Conservation (phyloP, 1,140 invertebrate species). For the Matsumurasca onukii region DNA sequence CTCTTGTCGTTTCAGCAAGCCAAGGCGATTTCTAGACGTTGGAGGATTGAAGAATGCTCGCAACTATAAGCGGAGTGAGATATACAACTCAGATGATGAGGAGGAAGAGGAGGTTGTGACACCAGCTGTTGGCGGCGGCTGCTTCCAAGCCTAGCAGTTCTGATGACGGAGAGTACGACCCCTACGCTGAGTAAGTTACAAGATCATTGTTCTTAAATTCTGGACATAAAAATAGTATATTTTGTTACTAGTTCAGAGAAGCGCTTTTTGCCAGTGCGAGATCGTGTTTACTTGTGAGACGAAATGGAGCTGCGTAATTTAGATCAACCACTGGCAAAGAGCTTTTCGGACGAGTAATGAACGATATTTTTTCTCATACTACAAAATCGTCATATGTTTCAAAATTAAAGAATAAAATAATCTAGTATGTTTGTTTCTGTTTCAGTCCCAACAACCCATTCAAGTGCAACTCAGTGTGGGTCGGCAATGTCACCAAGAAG, state of each 20-base stretch:
- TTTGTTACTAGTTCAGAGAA: no score
- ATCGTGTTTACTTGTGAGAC: no score
- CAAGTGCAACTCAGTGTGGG: conserved; percentile 6
- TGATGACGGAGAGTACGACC: conserved; percentile 1
- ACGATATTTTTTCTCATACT: no score
- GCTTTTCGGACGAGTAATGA: no score
- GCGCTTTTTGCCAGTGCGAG: no score
- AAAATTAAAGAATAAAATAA: no score
- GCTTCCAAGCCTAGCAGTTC: not conserved
- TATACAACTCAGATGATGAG: conserved; percentile 14
- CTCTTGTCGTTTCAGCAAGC: conserved; percentile 4
- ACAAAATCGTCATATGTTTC: no score
- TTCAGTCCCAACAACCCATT: conserved; percentile 19
- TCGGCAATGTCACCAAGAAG: conserved; percentile 9
- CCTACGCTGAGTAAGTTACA: conserved; percentile 9
- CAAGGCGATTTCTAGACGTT: conserved; percentile 9
- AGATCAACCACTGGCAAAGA: no score
- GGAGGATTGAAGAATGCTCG: conserved; percentile 10
- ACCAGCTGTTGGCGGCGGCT: not conserved
- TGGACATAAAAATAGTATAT: no score
- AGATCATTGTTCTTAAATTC: no score
- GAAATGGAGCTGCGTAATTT: no score
- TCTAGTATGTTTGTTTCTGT: not conserved
- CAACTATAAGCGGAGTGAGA: conserved; percentile 6
- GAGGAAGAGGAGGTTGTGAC: not conserved